Evolutionary conservation across 2,888 invertebrate genomes (phyloP), one percentile per base, ranked within the genome.

Genomic region (Drosophila hamatofila): DNA sequence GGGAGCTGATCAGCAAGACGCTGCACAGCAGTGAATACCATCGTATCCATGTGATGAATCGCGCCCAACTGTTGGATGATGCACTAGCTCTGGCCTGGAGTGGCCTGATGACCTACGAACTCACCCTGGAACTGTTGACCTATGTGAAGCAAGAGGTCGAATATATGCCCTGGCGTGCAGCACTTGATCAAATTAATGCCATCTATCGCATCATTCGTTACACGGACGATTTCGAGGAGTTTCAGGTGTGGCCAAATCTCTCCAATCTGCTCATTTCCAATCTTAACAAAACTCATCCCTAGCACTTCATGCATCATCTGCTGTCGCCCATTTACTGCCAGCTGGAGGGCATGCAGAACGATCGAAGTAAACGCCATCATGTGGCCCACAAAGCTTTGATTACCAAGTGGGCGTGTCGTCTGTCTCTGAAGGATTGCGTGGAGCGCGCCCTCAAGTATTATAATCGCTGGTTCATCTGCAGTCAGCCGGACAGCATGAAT

Each of bases 51-150:
- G 92, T 94, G 1, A 93, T 96, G 62, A 97, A 96, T 83, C 94
- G 97, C 44, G 97, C 97, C 0, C 96, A 97, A 86, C 93, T 98
- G 25, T 93, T 98, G 46, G 95, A 96, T 58, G 98, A 98, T 92
- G 94, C 96, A 1, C 94, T 96, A 75, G 95, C 95, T 12, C 64
- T 92, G 56, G 96, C 96, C n/a, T 95, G 95, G 94, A 92, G 94
- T 46, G 95, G 95, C 41, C 92, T 95, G 57, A 92, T 96, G 3
- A 93, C 94, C 64, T 97, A 97, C 81, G 93, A 93, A 1, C 93
- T 94, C 2, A 94, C 95, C 1, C 93, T 97, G 60, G 93, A 93
- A 8, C 82, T 94, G 7, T 80, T 94, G 14, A 91, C 91, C 33
- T 95, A 95, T 81, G 81, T 94, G 23, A 70, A 68, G 11, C 88